Percentiles rank a stretch among this genome's conserved stretches.
Evolutionary conservation across 2,113 vertebrate species (phyloP).

Genomic region (Mola mola): DNA sequence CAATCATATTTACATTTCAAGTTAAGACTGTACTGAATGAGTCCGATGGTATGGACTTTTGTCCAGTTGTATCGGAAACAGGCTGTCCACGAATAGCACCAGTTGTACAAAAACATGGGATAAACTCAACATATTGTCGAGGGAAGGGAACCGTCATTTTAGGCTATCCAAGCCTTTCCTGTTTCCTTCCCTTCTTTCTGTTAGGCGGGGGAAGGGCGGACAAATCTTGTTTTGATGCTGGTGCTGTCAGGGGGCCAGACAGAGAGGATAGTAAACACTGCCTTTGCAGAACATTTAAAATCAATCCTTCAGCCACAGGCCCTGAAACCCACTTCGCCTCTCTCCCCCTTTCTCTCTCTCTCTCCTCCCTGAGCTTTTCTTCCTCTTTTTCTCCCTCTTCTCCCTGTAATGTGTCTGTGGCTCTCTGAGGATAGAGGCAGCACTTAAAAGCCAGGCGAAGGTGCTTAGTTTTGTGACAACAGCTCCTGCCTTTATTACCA

Average conservation of each 20-base stretch:
- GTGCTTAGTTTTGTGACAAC: constrained; percentile 72
- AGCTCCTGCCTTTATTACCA: constrained; percentile 71
- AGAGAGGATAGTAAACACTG: constrained; percentile 78
- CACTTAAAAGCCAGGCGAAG: constrained; percentile 71
- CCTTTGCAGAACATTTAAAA: constrained; percentile 82
- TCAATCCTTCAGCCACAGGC: constrained; percentile 79
- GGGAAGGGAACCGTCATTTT: constrained; percentile 42
- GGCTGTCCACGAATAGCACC: background rate
- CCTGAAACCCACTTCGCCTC: constrained; percentile 41
- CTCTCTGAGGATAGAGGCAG: constrained; percentile 71
- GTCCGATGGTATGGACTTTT: too few relatives aligned
- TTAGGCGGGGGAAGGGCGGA: constrained; percentile 36
- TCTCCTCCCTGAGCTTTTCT: constrained; percentile 41
- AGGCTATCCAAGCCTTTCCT: constrained; percentile 27
- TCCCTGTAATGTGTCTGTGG: constrained; percentile 67
- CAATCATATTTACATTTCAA: too few relatives aligned
- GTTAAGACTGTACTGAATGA: too few relatives aligned
- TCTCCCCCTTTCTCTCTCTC: constrained; percentile 11
- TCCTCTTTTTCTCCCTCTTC: constrained; percentile 37
- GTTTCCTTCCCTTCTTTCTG: constrained; percentile 27
- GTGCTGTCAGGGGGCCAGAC: constrained; percentile 72
- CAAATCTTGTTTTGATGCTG: constrained; percentile 77
- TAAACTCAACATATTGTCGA: constrained; percentile 28
- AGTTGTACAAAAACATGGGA: constrained; percentile 5
- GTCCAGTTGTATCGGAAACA: background rate